Conservation (phyloP, 1,140 invertebrate species). For the Carposina sasakii region DNA sequence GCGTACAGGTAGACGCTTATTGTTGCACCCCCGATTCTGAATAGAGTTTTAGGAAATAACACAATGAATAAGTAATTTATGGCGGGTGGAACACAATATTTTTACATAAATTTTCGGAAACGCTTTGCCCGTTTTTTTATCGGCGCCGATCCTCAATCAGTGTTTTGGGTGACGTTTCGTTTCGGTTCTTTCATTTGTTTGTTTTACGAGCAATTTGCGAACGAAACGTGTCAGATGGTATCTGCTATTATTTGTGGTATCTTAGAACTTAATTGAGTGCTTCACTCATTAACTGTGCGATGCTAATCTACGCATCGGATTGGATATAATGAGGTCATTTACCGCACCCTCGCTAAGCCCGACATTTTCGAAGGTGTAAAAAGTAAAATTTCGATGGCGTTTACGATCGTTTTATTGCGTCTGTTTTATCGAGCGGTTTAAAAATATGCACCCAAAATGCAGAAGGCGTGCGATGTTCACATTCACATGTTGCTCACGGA, state of each 20-base stretch:
- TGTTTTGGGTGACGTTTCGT: slow-evolving; percentile 55
- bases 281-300: slow-evolving; percentile 43
- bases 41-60: slow-evolving; percentile 68
- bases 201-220: slow-evolving; percentile 65
- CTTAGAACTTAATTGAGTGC: slow-evolving; percentile 49
- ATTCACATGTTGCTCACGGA: too few species aligned
- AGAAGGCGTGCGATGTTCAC: too few species aligned
- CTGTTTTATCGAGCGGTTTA: too few species aligned
- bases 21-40: slow-evolving; percentile 52
- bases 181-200: slow-evolving; percentile 56
- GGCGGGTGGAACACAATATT: slow-evolving; percentile 56
- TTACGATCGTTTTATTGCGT: slow-evolving; percentile 41
- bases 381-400: slow-evolving; percentile 36
- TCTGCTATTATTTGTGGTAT: slow-evolving; percentile 34
- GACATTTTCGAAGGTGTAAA: slow-evolving; percentile 34
- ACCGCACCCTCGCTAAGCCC: slow-evolving; percentile 38
- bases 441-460: too few species aligned
- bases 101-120: slow-evolving; percentile 59
- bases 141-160: slow-evolving; percentile 26
- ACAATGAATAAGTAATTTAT: slow-evolving; percentile 69
- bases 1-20: slow-evolving; percentile 53
- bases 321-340: slow-evolving; percentile 54
- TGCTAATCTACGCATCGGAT: slow-evolving; percentile 56
- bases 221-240: slow-evolving; percentile 36
- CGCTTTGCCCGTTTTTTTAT: slow-evolving; percentile 32